Percentiles rank a stretch among this genome's conserved stretches.
Conservation (phyloP, 2,888 invertebrate species). For the Agelastica alni region DNA sequence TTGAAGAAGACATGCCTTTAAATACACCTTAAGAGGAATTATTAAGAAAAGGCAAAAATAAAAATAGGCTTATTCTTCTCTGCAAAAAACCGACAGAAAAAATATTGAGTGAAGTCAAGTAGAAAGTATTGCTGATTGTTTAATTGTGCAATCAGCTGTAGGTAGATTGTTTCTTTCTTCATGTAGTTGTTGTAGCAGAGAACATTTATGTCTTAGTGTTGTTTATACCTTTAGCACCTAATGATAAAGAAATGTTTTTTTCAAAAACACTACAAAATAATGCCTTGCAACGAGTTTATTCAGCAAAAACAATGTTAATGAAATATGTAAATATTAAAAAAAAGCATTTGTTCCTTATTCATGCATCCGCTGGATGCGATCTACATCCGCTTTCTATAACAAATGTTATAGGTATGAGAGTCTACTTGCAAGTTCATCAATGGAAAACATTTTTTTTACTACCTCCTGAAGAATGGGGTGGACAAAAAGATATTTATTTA, state of each 20-base stretch:
- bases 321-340: slow-evolving; percentile 12
- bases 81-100: background rate
- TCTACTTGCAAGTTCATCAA: slow-evolving; percentile 12
- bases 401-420: no score
- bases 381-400: no score
- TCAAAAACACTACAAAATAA: no score
- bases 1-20: slow-evolving; percentile 5
- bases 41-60: background rate
- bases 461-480: slow-evolving; percentile 5
- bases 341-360: slow-evolving; percentile 2
- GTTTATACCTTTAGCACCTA: slow-evolving; percentile 25
- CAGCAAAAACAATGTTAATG: slow-evolving; percentile 6
- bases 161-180: slow-evolving; percentile 11
- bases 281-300: background rate
- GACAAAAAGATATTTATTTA: slow-evolving; percentile 8
- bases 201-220: slow-evolving; percentile 33
- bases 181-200: slow-evolving; percentile 34
- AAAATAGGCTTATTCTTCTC: background rate
- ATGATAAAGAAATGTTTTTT: slow-evolving; percentile 3
- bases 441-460: slow-evolving; percentile 5
- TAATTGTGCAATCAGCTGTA: no score
- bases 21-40: background rate
- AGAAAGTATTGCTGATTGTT: no score
- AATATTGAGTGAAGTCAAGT: background rate
- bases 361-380: background rate